Conservation (phyloP, 2,797 vertebrate genomes). For the Sebastes wilsoni region DNA sequence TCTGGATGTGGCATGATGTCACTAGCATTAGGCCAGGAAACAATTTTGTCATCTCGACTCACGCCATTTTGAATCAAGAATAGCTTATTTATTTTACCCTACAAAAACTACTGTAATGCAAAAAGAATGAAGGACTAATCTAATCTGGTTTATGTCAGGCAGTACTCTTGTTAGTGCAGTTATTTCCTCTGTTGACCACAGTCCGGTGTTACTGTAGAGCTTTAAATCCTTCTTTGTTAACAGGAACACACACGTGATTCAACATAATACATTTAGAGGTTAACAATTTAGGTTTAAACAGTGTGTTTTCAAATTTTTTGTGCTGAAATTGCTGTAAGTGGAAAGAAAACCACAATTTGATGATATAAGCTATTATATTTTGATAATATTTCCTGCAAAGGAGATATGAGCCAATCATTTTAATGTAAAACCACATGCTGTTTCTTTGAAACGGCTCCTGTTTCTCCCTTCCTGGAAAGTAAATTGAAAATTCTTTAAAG, state of each 20-base stretch:
- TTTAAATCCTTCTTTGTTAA: not conserved
- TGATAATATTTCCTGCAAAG: not conserved
- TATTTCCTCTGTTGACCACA: constrained; percentile 35
- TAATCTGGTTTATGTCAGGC: constrained; percentile 13
- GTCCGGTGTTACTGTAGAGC: constrained; percentile 9
- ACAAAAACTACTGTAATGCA: constrained; percentile 30
- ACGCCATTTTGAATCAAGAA: constrained; percentile 26
- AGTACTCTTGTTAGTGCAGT: not conserved
- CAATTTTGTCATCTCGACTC: constrained; percentile 33
- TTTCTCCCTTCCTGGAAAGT: not conserved
- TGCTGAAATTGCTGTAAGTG: not conserved
- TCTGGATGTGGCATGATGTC: constrained; percentile 75
- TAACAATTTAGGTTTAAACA: not conserved
- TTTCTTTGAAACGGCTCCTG: not conserved
- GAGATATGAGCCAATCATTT: not conserved
- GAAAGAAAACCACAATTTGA: not conserved
- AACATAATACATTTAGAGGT: not conserved
- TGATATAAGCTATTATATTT: not conserved
- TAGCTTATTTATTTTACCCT: constrained; percentile 38
- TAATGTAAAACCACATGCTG: not conserved
- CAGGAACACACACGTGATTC: not conserved
- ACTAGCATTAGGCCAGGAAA: constrained; percentile 59
- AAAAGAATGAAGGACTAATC: constrained; percentile 1
- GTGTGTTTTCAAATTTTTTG: not conserved
- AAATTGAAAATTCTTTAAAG: constrained; percentile 11